Evolutionary conservation across 2,888 invertebrate species (phyloP), one percentile per base, ranked within the genome.

Genomic region (Orchesella flavescens): DNA sequence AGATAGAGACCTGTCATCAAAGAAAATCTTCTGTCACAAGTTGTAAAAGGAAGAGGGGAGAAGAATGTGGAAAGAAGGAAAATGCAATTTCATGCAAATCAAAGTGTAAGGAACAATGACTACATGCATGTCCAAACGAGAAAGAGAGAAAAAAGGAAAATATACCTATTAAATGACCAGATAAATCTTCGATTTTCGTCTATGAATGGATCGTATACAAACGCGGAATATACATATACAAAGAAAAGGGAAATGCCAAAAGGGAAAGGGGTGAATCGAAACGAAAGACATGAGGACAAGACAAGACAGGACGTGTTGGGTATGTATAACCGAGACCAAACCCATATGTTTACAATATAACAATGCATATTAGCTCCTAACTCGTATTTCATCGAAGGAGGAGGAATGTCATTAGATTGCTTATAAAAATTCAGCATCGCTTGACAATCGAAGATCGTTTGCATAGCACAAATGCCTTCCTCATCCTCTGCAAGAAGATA

Each of bases 11-110:
- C 75, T 82, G 75, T 82, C 82, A 82, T 53, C 82, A 75, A 19
- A 19, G 53, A 7, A 55, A 55, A 66, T 12, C 55, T 55, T 66
- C 53, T 75, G 77, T 65, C 76, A 76, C 19, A 53, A 10, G 10
- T 5, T 10, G 17, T 17, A 1, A 76, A 19, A 65, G 17, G 69
- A 71, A 44, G 44, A 61, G 65, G 24, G 46, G 71, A 65, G 71
- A 53, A 55, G 19, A 72, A 69, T 24, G 19, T 49, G 53, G 43
- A 66, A 73, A 63, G 65, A 80, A 34, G 83, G 75, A 75, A 79
- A 84, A 86, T 86, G 87, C 87, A 87, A 88, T 88, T 87, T 87
- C 86, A 88, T 88, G 87, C 88, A 88, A 88, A 88, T 88, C 86
- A 84, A 85, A 85, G 77, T 79, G 73, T 74, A 73, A 82, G 78